Evolutionary conservation across 1,140 invertebrate species (phyloP).

Genomic region (Panonychus citri): DNA sequence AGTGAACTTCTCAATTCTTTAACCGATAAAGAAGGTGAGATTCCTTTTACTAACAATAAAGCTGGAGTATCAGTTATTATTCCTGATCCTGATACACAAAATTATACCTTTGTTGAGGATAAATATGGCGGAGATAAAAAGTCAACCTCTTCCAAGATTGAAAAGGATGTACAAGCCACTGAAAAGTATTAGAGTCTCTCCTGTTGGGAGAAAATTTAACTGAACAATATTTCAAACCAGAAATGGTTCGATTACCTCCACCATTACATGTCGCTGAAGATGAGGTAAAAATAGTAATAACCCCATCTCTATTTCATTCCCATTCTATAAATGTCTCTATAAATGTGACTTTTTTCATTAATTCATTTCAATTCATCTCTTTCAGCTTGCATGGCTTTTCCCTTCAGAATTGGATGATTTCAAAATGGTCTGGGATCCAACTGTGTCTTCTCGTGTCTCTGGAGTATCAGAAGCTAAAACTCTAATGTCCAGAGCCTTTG

Average conservation of each 20-base stretch:
- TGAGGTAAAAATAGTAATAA: constrained; percentile 37
- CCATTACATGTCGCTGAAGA: constrained; percentile 49
- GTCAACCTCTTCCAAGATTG: constrained; percentile 2
- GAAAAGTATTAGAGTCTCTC: constrained; percentile 26
- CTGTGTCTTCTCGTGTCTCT: constrained; percentile 21
- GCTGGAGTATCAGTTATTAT: constrained; percentile 44
- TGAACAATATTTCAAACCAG: constrained; percentile 38
- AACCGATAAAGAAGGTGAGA: constrained; percentile 42
- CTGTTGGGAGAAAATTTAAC: constrained; percentile 27
- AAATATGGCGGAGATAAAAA: constrained; percentile 1
- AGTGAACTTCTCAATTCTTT: constrained; percentile 37
- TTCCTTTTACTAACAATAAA: constrained; percentile 41
- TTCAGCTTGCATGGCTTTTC: constrained; percentile 51
- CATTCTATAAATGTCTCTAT: background rate
- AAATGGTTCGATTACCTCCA: constrained; percentile 51
- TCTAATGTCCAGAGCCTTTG: constrained; percentile 63
- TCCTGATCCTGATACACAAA: constrained; percentile 30
- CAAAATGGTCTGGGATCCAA: constrained; percentile 45
- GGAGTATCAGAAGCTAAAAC: constrained; percentile 46
- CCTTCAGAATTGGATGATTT: constrained; percentile 42
- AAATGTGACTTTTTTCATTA: background rate
- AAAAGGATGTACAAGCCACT: no score
- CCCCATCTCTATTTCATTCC: background rate
- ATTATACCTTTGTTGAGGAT: constrained; percentile 8
- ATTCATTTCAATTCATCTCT: background rate